Evolutionary conservation across 2,888 invertebrate species (phyloP).

Genomic region (Tenthredo livida): DNA sequence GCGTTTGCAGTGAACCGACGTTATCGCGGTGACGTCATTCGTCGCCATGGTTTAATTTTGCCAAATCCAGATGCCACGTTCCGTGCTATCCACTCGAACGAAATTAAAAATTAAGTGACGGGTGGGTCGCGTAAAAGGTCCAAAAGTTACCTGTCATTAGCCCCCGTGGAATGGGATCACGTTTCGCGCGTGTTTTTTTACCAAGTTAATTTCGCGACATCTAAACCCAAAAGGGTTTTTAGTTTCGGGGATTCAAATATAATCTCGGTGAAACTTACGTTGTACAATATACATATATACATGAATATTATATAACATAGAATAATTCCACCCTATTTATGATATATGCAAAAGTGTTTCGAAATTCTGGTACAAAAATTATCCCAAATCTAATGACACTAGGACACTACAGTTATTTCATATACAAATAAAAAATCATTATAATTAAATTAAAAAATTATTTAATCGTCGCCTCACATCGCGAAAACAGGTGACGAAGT

Average conservation of each 20-base stretch:
- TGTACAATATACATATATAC: too few relatives aligned
- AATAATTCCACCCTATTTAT: neutral
- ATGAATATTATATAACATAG: too few relatives aligned
- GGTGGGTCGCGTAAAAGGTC: slow-evolving; percentile 36
- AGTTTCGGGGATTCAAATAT: neutral
- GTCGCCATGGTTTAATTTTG: slow-evolving; percentile 38
- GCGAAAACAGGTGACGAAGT: neutral
- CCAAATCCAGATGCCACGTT: slow-evolving; percentile 26
- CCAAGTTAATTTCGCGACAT: slow-evolving; percentile 16
- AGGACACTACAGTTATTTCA: too few relatives aligned
- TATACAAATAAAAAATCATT: too few relatives aligned
- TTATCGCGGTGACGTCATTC: slow-evolving; percentile 37
- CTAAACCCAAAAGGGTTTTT: slow-evolving; percentile 9
- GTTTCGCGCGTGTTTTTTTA: slow-evolving; percentile 28
- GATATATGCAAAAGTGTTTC: neutral
- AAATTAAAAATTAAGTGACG: slow-evolving; percentile 49
- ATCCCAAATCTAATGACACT: too few relatives aligned
- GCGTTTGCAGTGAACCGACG: neutral
- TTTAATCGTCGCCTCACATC: neutral
- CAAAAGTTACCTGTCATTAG: slow-evolving; percentile 36
- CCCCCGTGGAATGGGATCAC: slow-evolving; percentile 16
- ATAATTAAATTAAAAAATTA: too few relatives aligned
- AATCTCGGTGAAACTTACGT: neutral
- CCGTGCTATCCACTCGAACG: slow-evolving; percentile 42
- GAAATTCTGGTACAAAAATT: too few relatives aligned